phyloP scores from a whole-genome alignment of 2,113 vertebrate genomes.

The Rafetus swinhoei region DNA sequence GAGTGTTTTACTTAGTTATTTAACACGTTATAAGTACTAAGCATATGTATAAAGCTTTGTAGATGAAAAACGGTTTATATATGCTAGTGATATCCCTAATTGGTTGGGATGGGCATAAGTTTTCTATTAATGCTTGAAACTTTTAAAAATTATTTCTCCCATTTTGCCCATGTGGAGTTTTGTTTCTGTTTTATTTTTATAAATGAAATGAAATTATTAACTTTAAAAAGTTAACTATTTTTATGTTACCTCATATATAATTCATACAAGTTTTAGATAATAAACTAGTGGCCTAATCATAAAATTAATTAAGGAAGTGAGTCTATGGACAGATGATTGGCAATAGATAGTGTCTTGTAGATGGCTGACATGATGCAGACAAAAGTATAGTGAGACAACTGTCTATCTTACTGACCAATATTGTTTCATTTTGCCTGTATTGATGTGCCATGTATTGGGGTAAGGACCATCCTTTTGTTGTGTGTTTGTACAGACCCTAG shows the following conservation, averaged over 20 bases:
- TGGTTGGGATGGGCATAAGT: not conserved
- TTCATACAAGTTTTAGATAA: not conserved
- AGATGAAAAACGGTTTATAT: not conserved
- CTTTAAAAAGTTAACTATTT: not conserved
- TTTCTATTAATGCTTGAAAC: not conserved
- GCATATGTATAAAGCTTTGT: not conserved
- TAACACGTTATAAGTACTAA: not conserved
- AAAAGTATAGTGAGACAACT: not conserved
- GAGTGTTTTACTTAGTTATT: not conserved
- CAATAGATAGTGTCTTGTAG: not conserved
- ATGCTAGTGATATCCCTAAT: not conserved
- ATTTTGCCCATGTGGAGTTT: not conserved
- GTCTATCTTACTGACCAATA: not conserved
- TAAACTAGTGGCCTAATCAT: fast-evolving
- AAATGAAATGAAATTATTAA: not conserved
- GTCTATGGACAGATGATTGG: not conserved
- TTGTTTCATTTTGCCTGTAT: not conserved
- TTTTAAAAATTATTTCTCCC: not conserved
- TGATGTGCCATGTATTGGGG: constrained; percentile 6
- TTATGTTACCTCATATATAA: not conserved
- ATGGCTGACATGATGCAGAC: not conserved
- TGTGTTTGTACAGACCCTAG: constrained; percentile 10
- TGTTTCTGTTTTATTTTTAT: not conserved
- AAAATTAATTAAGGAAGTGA: not conserved
- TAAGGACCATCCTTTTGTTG: constrained; percentile 3